Evolutionary conservation across 2,888 invertebrate genomes (phyloP).

Genomic region (Pseudoips prasinana): DNA sequence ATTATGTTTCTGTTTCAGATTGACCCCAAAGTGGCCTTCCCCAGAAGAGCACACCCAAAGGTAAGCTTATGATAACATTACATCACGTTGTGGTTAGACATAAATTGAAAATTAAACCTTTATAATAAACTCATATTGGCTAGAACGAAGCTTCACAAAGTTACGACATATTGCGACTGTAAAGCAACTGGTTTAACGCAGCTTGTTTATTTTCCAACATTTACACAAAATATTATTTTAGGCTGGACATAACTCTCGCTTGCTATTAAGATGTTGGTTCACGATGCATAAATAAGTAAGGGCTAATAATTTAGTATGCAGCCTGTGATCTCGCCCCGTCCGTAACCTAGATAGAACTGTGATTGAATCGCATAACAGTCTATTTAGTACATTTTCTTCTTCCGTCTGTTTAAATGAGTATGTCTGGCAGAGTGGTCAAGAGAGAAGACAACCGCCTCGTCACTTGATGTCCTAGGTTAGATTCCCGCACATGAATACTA

Average conservation of each 20-base stretch:
- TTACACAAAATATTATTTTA: slow-evolving; percentile 80
- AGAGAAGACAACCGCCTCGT: too few species aligned
- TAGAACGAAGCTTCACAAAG: slow-evolving; percentile 50
- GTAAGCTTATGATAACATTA: slow-evolving; percentile 84
- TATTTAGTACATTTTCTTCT: slow-evolving; percentile 60
- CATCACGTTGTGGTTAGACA: slow-evolving; percentile 42
- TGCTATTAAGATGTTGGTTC: slow-evolving; percentile 78
- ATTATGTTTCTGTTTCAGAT: slow-evolving; percentile 87
- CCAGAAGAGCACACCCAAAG: slow-evolving; percentile 99
- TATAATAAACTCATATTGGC: slow-evolving; percentile 62
- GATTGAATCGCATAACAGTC: slow-evolving; percentile 71
- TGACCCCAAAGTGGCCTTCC: slow-evolving; percentile 99
- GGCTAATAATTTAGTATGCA: slow-evolving; percentile 79
- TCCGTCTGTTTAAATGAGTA: slow-evolving; percentile 16
- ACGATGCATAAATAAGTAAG: slow-evolving; percentile 78
- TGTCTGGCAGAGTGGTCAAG: too few species aligned
- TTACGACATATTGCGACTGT: slow-evolving; percentile 62
- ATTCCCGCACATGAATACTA: too few species aligned
- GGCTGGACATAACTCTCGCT: slow-evolving; percentile 74
- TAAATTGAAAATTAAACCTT: slow-evolving; percentile 62
- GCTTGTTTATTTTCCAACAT: slow-evolving; percentile 77
- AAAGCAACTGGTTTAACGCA: slow-evolving; percentile 55
- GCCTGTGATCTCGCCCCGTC: slow-evolving; percentile 61
- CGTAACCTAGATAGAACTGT: slow-evolving; percentile 59
- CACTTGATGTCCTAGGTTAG: too few species aligned